Base-by-base conservation (phyloP, 2,888 invertebrate genomes). In the Rhyacophila evoluta region DNA sequence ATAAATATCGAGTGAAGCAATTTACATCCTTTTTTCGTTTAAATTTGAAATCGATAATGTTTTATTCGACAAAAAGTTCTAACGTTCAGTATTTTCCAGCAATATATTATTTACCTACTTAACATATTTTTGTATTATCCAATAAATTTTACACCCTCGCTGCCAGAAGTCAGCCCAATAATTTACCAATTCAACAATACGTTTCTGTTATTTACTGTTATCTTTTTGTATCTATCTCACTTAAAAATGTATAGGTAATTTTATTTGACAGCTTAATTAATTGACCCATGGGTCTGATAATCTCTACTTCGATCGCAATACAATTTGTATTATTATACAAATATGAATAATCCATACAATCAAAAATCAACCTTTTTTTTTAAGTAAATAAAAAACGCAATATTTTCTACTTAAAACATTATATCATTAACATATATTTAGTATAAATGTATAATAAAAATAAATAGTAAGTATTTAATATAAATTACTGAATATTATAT, bases 21-120 rank as follows among this genome's bases (percentile, higher is more conserved):
- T 55, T 55, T 19, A 55, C 55, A 55, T 55, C 55, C 55, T 8
- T 55, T 55, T 55, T 55, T 5, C 55, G 19, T 55, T 55, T 55
- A 55, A 55, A 55, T 55, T 55, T 55, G 55, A 55, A 55, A 55
- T 55, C 55, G 19, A 55, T 55, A 55, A 55, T 55, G 55, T 19
- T 55, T 55, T 55, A 19, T 19, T 55, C 19, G 15, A 19, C 15
- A 25, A 55, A 55, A 55, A 19, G 15, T 55, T 10, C 19, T 10
- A 12, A 10, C 55, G 55, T 10, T 55, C 25, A 8, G 25, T 19
- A 19, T 55, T 55, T 55, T 55, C 55, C 55, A 55, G 15, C 55
- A 15, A 55, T 55, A 55, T 55, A 55, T 55, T 55, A 55, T 55
- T 55, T 55, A 55, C 55, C 55, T 55, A 55, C 55, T 55, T 55